Evolutionary conservation across 2,113 vertebrate species (phyloP).

Genomic region (Microtus ochrogaster): DNA sequence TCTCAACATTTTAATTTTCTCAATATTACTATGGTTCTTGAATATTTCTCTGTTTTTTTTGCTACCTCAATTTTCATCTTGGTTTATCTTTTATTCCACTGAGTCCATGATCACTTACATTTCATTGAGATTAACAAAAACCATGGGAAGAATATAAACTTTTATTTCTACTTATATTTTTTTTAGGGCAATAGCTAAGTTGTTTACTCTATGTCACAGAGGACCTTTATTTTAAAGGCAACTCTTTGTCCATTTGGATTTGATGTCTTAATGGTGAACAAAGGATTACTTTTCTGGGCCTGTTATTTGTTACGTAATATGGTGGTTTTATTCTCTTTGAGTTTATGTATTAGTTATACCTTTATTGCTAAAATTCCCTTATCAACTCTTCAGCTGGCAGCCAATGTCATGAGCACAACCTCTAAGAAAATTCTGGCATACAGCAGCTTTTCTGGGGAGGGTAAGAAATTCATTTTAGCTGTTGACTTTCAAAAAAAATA

Average conservation of each 20-base stretch:
- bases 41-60: background rate
- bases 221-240: background rate
- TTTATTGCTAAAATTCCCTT: conserved; percentile 59
- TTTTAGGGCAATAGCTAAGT: background rate
- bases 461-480: conserved; percentile 6
- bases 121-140: background rate
- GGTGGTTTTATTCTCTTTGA: conserved; percentile 50
- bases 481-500: conserved; percentile 46
- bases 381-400: conserved; percentile 22
- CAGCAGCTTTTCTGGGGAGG: background rate
- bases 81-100: background rate
- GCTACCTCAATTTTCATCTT: background rate
- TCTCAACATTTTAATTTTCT: conserved; percentile 34
- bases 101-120: conserved; percentile 9
- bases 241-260: background rate
- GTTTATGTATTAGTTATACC: conserved; percentile 33
- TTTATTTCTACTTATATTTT: conserved; percentile 23
- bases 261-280: conserved; percentile 41
- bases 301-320: conserved; percentile 50
- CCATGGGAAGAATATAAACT: background rate
- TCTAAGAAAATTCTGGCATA: background rate
- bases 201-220: background rate
- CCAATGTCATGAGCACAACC: background rate
- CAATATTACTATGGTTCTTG: background rate
- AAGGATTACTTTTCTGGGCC: conserved; percentile 34